Evolutionary conservation across 2,888 invertebrate species (phyloP), one percentile per base, ranked within the genome.

Genomic region (Prosapia bicincta): DNA sequence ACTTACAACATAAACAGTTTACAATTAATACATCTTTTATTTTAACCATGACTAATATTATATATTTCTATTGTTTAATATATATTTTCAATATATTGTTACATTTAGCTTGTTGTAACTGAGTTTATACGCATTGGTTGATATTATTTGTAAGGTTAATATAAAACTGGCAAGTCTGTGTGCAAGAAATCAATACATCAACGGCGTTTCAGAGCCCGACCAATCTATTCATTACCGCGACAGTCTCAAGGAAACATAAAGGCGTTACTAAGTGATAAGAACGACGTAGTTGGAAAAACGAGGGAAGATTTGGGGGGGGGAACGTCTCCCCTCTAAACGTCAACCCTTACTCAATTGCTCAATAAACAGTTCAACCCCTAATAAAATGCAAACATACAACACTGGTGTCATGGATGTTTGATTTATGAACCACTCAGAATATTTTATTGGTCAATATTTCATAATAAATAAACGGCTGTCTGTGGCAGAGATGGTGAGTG

Each of bases 201-300:
- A 54, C n/a, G 20, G 20, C 20, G 20, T 20, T 20, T 54, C 20
- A 20, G 20, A 20, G 20, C 54, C 20, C 20, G 7, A 10, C 20
- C 54, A 5, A 38, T 38, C 54, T 54, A 54, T 54, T 54, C 54
- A 54, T 54, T 54, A 54, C 54, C 20, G 20, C 20, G 54, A 20
- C 54, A 54, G 20, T 54, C 54, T 54, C 54, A 54, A 54, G 54
- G 20, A 54, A 54, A 54, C 20, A 20, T 54, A 54, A 54, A 54
- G 54, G 54, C 54, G 54, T 54, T 54, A 54, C 54, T 54, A 54
- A 54, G 54, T 54, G 54, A 54, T 54, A 54, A 54, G 54, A 54
- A 54, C 54, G 54, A 20, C 54, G 54, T 54, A 54, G 54, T 54
- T 54, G 5, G 38, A 38, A 38, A 38, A 38, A 5, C 54, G 54